A percentile compares a stretch with the other conserved stretches of the same genome.
Conservation (phyloP, 2,113 vertebrate genomes). For the Zosterops hypoxanthus region DNA sequence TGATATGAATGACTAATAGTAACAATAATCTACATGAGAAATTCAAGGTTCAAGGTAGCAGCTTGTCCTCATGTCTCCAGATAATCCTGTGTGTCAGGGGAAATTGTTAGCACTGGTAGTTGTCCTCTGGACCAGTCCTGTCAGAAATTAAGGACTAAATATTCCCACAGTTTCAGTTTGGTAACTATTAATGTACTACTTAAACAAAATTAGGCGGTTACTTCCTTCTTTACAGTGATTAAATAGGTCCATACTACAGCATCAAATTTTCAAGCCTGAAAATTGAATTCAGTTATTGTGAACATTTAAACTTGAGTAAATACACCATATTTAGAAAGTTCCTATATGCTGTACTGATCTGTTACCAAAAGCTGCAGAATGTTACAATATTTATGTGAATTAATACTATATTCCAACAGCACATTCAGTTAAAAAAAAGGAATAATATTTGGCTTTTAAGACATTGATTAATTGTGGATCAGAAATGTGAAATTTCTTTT, state of each 20-base stretch:
- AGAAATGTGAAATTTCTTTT: slow-evolving; percentile 28
- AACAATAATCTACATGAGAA: neutral
- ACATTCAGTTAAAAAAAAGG: neutral
- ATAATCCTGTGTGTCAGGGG: neutral
- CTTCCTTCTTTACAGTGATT: neutral
- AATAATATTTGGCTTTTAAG: neutral
- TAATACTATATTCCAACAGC: neutral
- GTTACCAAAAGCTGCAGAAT: neutral
- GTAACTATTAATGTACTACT: neutral
- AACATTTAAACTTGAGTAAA: neutral
- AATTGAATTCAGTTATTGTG: neutral
- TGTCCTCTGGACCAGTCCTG: neutral
- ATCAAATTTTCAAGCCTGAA: neutral
- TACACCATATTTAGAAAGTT: neutral
- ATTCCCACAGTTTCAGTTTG: neutral
- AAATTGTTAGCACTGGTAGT: neutral
- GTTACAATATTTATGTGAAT: neutral
- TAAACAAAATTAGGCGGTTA: neutral
- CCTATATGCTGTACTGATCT: neutral
- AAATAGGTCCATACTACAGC: neutral
- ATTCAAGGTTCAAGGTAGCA: neutral
- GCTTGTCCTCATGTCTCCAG: neutral
- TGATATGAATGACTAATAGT: neutral
- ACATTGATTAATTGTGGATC: neutral
- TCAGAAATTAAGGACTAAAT: neutral